A percentile compares a stretch with the other conserved stretches of the same genome.
phyloP scores from a whole-genome alignment of 2,113 vertebrate genomes.

The Oncorhynchus kisutch region DNA sequence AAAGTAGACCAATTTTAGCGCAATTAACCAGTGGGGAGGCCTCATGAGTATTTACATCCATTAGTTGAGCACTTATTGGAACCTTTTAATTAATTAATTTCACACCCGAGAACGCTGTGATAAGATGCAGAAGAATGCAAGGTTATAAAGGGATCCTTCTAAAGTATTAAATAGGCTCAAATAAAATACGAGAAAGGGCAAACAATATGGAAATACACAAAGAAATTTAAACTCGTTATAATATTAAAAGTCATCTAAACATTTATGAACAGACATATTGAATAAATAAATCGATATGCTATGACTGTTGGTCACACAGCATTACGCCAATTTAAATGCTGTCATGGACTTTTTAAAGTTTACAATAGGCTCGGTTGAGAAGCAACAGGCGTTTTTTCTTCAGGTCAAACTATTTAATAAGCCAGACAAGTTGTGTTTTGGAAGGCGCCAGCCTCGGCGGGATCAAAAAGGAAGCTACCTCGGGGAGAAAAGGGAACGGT shows the following conservation, averaged over 20 bases:
- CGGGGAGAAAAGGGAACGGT: constrained; percentile 77
- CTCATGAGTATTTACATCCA: constrained; percentile 69
- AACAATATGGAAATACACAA: neutral
- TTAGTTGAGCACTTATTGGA: constrained; percentile 54
- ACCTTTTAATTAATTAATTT: constrained; percentile 44
- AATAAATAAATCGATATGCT: constrained; percentile 65
- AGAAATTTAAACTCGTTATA: constrained; percentile 12
- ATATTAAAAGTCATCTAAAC: neutral
- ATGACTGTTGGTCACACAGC: constrained; percentile 73
- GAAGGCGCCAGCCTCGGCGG: constrained; percentile 81
- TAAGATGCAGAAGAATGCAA: constrained; percentile 18
- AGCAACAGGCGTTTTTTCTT: constrained; percentile 76
- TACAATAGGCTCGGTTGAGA: constrained; percentile 73
- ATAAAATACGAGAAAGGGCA: neutral
- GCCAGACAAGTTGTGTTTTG: constrained; percentile 83
- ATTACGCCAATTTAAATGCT: constrained; percentile 74
- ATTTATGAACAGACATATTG: constrained; percentile 16
- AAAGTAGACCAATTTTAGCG: constrained; percentile 78
- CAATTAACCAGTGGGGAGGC: constrained; percentile 80
- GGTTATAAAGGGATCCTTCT: neutral
- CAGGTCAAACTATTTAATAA: constrained; percentile 80
- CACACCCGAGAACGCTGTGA: constrained; percentile 20
- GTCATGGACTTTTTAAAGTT: constrained; percentile 67
- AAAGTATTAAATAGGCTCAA: neutral
- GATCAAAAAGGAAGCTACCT: constrained; percentile 81